phyloP scores from a whole-genome alignment of 2,113 vertebrate genomes.

The Proteles cristata region DNA sequence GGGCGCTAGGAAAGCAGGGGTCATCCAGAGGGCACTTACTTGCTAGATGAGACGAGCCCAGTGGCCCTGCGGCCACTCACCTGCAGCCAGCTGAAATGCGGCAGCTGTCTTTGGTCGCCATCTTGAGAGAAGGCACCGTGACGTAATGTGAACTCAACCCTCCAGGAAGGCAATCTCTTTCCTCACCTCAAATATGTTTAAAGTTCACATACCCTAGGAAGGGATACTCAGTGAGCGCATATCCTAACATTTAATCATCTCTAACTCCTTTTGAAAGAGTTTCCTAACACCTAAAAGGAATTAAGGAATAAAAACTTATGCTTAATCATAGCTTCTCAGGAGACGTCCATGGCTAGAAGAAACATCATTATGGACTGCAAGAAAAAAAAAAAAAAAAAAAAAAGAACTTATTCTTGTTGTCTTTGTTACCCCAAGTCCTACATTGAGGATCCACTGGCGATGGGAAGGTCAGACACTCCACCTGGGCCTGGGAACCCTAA shows the following conservation, averaged over 20 bases:
- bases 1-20: neutral
- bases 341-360: neutral
- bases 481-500: accelerated
- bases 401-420: neutral
- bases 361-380: neutral
- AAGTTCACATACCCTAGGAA: conserved; percentile 19
- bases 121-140: neutral
- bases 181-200: neutral
- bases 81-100: neutral
- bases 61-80: neutral
- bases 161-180: neutral
- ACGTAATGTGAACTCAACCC: too few species aligned
- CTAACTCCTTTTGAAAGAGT: conserved; percentile 50
- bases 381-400: too few species aligned
- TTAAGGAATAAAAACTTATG: conserved; percentile 14
- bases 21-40: neutral
- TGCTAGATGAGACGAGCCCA: neutral
- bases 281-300: conserved; percentile 40
- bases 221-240: neutral
- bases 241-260: conserved; percentile 49
- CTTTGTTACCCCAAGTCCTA: neutral
- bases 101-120: neutral
- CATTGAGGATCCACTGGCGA: too few species aligned
- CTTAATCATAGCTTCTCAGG: neutral
- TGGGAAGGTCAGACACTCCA: neutral